Evolutionary conservation across 2,888 invertebrate genomes (phyloP).

Genomic region (Nomada goodeniana): DNA sequence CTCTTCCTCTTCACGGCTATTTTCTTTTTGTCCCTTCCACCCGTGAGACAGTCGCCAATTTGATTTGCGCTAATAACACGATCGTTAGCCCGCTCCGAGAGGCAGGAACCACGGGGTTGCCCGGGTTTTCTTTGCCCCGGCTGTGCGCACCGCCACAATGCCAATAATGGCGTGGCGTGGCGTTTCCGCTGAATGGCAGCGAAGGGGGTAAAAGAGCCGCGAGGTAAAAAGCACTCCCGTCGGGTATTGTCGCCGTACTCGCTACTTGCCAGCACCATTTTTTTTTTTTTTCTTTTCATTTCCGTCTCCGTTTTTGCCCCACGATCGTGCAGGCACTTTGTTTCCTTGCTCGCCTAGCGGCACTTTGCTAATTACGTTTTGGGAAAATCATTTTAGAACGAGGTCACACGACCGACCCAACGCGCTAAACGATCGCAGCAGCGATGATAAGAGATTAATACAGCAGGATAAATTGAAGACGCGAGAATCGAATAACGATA

Average conservation of each 20-base stretch:
- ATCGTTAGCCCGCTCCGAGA: slow-evolving; percentile 73
- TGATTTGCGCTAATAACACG: slow-evolving; percentile 77
- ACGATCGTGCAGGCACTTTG: slow-evolving; percentile 3
- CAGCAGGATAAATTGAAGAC: too few species aligned
- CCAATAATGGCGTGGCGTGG: slow-evolving; percentile 74
- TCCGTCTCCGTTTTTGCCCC: slow-evolving; percentile 11
- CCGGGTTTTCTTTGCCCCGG: slow-evolving; percentile 48
- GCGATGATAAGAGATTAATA: too few species aligned
- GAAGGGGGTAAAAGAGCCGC: slow-evolving; percentile 67
- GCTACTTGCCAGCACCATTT: slow-evolving; percentile 54
- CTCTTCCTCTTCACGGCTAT: slow-evolving; percentile 15
- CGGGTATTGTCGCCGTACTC: slow-evolving; percentile 72
- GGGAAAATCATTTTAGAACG: not conserved
- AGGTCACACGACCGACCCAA: not conserved
- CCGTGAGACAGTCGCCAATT: slow-evolving; percentile 74
- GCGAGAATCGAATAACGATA: too few species aligned
- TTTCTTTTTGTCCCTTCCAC: slow-evolving; percentile 25
- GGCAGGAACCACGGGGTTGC: slow-evolving; percentile 52
- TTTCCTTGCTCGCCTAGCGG: slow-evolving; percentile 4
- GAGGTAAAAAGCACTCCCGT: slow-evolving; percentile 76
- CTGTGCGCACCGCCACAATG: slow-evolving; percentile 76
- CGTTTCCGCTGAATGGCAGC: slow-evolving; percentile 74
- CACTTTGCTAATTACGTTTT: not conserved
- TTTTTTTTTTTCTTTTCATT: slow-evolving; percentile 36
- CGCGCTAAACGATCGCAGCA: too few species aligned